Evolutionary conservation across 2,888 invertebrate species (phyloP).

Genomic region (Lepidocyrtinus sp.): DNA sequence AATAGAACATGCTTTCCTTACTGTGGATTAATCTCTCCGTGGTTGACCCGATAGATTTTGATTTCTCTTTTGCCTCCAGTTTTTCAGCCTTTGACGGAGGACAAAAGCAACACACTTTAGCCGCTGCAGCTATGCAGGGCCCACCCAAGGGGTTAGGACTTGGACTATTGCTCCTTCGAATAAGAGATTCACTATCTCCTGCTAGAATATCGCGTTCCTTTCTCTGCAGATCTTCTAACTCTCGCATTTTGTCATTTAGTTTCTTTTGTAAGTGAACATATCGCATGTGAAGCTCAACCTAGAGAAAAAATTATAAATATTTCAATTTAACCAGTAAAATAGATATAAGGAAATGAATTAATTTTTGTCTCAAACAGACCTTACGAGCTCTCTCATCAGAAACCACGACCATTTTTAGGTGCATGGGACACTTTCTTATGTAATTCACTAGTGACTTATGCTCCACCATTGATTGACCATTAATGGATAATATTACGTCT

Average conservation of each 20-base stretch:
- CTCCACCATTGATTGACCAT: conserved; percentile 95
- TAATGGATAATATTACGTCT: conserved; percentile 96
- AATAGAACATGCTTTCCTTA: conserved; percentile 57
- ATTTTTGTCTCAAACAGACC: too few species aligned
- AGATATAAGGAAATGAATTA: too few species aligned
- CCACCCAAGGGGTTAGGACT: conserved; percentile 59
- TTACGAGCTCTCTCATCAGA: conserved; percentile 97
- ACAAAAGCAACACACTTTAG: conserved; percentile 68
- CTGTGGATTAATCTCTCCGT: conserved; percentile 43
- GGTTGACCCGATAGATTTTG: conserved; percentile 63
- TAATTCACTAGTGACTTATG: conserved; percentile 93
- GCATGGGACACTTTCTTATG: conserved; percentile 89
- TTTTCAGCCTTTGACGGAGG: conserved; percentile 58
- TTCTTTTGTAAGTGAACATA: conserved; percentile 90
- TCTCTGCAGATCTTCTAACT: conserved; percentile 85
- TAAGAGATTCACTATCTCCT: conserved; percentile 66
- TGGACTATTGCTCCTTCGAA: conserved; percentile 38
- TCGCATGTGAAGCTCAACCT: conserved; percentile 92
- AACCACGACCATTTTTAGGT: conserved; percentile 96
- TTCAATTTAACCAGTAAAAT: too few species aligned
- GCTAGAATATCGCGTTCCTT: conserved; percentile 82
- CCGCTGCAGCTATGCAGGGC: conserved; percentile 63
- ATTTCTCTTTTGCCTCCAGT: conserved; percentile 66
- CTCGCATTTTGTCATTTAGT: conserved; percentile 87
- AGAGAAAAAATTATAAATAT: conserved; percentile 63